A percentile compares a stretch with the other conserved stretches of the same genome.
phyloP scores from a whole-genome alignment of 2,888 invertebrate genomes.

The Himalopsyche tibetana region DNA sequence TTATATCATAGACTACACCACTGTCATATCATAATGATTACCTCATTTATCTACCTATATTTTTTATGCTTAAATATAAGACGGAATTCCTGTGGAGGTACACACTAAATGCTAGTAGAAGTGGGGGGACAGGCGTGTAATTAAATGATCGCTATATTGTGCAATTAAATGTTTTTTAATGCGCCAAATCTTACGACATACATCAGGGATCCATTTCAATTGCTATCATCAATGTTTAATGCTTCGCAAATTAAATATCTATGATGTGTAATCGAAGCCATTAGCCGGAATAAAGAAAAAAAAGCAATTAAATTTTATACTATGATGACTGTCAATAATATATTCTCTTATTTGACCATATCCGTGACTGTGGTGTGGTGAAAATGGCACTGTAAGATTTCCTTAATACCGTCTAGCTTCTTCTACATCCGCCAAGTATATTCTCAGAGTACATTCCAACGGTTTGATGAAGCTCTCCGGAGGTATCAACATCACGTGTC shows the following conservation, averaged over 20 bases:
- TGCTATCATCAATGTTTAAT: not conserved
- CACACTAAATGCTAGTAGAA: not conserved
- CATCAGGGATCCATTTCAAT: not conserved
- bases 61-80: not conserved
- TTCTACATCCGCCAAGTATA: too few species aligned
- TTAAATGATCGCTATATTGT: slow-evolving; percentile 15
- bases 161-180: not conserved
- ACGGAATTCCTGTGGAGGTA: not conserved
- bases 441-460: too few species aligned
- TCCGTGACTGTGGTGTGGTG: too few species aligned
- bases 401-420: too few species aligned
- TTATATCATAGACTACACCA: not conserved
- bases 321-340: too few species aligned
- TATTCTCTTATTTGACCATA: too few species aligned
- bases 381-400: too few species aligned
- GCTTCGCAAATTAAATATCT: not conserved
- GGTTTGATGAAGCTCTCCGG: too few species aligned
- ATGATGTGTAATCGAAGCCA: not conserved
- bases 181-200: not conserved
- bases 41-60: not conserved
- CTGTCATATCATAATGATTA: not conserved
- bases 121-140: not conserved
- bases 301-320: too few species aligned
- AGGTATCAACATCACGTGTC: too few species aligned
- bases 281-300: not conserved